Base-by-base conservation (phyloP, 2,888 invertebrate genomes). In the Thera britannica region DNA sequence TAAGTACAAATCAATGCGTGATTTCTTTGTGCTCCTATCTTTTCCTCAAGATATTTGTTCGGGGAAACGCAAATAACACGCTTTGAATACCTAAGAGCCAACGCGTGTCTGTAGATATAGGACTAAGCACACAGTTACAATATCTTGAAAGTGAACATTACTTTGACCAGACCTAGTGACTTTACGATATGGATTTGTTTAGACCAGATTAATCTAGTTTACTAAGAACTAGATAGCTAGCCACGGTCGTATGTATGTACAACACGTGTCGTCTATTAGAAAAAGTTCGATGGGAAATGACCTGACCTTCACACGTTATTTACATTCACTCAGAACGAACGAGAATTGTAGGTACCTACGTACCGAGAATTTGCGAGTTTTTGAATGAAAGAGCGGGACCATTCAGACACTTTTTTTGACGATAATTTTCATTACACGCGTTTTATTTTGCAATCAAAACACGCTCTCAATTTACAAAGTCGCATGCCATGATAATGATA, bases 111-210 rank as follows among this genome's bases (percentile, higher is more conserved):
- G 8, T 44, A 44, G 44, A 7, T 44, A 44, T 8, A 44, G 44
- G 7, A 44, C 7, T 44, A 7, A 44, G 46, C 46, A 49, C 41
- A 61, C 58, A 61, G 48, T 5, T 69, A 56, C 59, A 62, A 62
- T 67, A 52, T 57, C 48, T 59, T 57, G 71, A 62, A 68, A 67
- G 49, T 65, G 56, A 58, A 58, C 70, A 72, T 73, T 23, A 74
- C 71, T 71, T 74, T 70, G 60, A 70, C 71, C 65, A 65, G 72
- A 72, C 73, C 71, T 61, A 64, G 67, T 73, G 71, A 74, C 74
- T 68, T 62, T 2, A 23, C 58, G 71, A 73, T 75, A 74, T 68
- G 55, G 34, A 68, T 68, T 63, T 68, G 63, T 68, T 72, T 54
- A 49, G 57, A 63, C 71, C 57, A 76, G 74, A 72, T 62, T 4